Evolutionary conservation across 1,140 invertebrate genomes (phyloP).

Genomic region (Panonychus citri): DNA sequence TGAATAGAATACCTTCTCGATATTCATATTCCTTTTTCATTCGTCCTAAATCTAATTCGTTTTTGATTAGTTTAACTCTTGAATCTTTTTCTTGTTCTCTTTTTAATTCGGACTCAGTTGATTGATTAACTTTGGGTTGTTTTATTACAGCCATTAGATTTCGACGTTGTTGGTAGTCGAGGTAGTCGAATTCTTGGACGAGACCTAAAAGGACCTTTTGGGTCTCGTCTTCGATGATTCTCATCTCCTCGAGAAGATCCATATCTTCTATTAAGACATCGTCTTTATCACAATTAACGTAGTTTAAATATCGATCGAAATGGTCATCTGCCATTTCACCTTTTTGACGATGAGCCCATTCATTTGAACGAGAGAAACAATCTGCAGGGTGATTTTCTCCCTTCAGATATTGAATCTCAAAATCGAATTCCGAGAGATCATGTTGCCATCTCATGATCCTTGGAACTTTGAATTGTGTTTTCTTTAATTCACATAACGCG

Average conservation of each 20-base stretch:
- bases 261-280: too few relatives aligned
- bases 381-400: background rate
- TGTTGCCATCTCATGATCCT: slow-evolving; percentile 26
- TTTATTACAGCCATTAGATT: background rate
- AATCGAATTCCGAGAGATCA: slow-evolving; percentile 26
- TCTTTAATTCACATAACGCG: slow-evolving; percentile 24
- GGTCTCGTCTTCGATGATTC: background rate
- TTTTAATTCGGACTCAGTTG: background rate
- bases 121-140: background rate
- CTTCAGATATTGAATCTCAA: slow-evolving; percentile 16
- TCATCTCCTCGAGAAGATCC: background rate
- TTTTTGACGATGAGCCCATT: background rate
- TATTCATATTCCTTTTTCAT: background rate
- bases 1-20: background rate
- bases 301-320: background rate
- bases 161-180: background rate
- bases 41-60: background rate
- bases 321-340: background rate
- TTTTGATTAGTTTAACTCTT: background rate
- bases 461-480: slow-evolving; percentile 21
- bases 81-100: background rate
- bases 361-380: background rate
- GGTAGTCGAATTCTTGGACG: background rate
- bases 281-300: too few relatives aligned
- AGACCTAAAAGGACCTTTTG: background rate